These are phyloP conservation scores for Oligia strigilis DNA, from an alignment of 2,888 invertebrate species.

Conservation along the genomic window DNA sequence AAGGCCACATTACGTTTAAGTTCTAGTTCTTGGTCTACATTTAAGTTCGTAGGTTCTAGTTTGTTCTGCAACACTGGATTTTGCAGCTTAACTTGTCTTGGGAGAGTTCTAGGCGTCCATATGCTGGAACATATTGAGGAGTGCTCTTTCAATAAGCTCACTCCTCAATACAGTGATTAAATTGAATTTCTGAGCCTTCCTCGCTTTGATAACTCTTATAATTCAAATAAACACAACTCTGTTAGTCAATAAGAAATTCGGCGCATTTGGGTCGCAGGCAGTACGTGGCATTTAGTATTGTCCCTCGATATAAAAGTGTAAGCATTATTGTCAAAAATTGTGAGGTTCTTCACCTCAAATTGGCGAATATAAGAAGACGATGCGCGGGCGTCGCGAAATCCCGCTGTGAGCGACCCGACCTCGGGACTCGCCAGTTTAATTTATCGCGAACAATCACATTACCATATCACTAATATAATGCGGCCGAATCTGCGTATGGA, in stretches of 20 bases:
- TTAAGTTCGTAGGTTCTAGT: not conserved
- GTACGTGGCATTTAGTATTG: slow-evolving; percentile 67
- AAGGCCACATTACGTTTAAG: not conserved
- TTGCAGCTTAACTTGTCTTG: not conserved
- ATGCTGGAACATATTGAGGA: not conserved
- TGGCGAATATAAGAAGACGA: slow-evolving; percentile 70
- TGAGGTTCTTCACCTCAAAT: slow-evolving; percentile 84
- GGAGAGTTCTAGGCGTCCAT: not conserved
- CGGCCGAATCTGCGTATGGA: slow-evolving; percentile 85
- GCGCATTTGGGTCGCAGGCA: slow-evolving; percentile 63
- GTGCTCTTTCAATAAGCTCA: not conserved
- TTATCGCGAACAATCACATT: slow-evolving; percentile 90
- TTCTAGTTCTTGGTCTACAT: not conserved
- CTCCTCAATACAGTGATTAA: not conserved
- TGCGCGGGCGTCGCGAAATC: slow-evolving; percentile 83
- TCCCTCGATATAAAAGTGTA: slow-evolving; percentile 71
- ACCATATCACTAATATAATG: slow-evolving; percentile 90
- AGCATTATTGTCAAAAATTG: slow-evolving; percentile 81
- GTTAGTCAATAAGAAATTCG: slow-evolving; percentile 31
- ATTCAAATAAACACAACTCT: not conserved
- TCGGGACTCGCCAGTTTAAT: slow-evolving; percentile 83
- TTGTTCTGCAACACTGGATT: not conserved
- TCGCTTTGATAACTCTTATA: slow-evolving; percentile 2
- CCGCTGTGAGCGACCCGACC: slow-evolving; percentile 82
- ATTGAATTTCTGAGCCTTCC: not conserved